Evolutionary conservation across 2,888 invertebrate genomes (phyloP), one percentile per base, ranked within the genome.

Genomic region (Eumerus sabulonum): DNA sequence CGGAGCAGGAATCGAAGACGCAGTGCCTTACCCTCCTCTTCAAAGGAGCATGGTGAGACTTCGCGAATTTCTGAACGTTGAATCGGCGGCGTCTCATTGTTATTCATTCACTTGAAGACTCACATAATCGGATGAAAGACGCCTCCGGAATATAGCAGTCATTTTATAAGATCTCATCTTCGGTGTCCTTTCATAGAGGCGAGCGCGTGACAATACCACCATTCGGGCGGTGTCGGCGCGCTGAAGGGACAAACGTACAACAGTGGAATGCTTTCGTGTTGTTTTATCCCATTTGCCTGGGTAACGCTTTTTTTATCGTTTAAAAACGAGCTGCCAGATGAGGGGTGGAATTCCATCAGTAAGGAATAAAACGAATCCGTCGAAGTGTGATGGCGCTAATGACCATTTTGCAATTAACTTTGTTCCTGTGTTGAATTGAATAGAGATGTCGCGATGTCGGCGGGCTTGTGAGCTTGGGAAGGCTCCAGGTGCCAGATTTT

Each of bases 361-460:
- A 16, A 40, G 9, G 72, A 67, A 67, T 63, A 57, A 59, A 38
- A 3, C 5, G 63, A 44, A 67, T 63, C 47, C 77, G 40, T 27
- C 67, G 18, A 77, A 72, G 62, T 73, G 77, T 68, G 62, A 77
- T 48, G 67, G 57, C 67, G 53, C 63, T 77, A 77, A 77, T 77
- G 77, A 77, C 77, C 62, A 72, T 73, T 77, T 77, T 42, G 77
- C 77, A 77, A 77, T 77, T 77, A 77, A 77, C 73, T 73, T 77
- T 13, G 19, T 56, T 36, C 40, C 40, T 40, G 40, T 9, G 40
- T 11, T 59, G 35, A 63, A 73, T 77, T 68, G 45, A 68, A 73
- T 68, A 51, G 35, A 36, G 56, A 40, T 40, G 11, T 11, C 27
- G n/a, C 18, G 56, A 35, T 51, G 40, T 48, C 57, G 27, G 53